Evolutionary conservation across 2,888 invertebrate genomes (phyloP).

Genomic region (Invenusta paracnida): DNA sequence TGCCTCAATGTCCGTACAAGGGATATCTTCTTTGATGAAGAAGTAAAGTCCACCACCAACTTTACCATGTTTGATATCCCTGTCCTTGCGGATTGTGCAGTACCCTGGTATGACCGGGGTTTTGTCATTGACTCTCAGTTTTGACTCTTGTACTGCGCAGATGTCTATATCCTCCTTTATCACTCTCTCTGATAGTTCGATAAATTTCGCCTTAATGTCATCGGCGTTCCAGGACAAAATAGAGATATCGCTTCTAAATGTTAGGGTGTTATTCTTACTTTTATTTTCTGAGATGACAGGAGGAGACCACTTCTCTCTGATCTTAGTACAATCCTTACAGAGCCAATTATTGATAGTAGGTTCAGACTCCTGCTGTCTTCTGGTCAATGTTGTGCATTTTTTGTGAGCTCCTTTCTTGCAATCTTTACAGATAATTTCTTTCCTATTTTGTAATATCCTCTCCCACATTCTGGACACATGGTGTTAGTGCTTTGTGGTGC

Average conservation of each 20-base stretch:
- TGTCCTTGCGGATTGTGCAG: background rate
- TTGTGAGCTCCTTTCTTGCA: background rate
- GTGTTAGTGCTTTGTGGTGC: background rate
- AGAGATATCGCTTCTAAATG: background rate
- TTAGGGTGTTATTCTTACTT: background rate
- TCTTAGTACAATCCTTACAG: background rate
- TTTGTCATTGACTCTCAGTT: background rate
- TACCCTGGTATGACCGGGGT: background rate
- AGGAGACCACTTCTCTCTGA: background rate
- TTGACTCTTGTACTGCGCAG: background rate
- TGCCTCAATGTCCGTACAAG: too few species aligned
- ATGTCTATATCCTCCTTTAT: background rate
- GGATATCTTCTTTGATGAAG: background rate
- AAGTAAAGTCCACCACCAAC: background rate
- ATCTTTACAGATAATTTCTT: background rate
- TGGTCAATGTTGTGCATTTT: background rate
- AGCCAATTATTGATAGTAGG: background rate
- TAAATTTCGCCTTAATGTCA: background rate
- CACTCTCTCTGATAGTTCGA: background rate
- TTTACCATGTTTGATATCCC: background rate
- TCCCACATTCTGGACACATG: background rate
- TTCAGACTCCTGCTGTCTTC: background rate
- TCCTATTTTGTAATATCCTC: background rate
- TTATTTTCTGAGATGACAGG: background rate
- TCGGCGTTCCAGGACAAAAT: background rate